Base-by-base conservation (phyloP, 2,113 vertebrate genomes). In the Oncorhynchus gorbuscha region DNA sequence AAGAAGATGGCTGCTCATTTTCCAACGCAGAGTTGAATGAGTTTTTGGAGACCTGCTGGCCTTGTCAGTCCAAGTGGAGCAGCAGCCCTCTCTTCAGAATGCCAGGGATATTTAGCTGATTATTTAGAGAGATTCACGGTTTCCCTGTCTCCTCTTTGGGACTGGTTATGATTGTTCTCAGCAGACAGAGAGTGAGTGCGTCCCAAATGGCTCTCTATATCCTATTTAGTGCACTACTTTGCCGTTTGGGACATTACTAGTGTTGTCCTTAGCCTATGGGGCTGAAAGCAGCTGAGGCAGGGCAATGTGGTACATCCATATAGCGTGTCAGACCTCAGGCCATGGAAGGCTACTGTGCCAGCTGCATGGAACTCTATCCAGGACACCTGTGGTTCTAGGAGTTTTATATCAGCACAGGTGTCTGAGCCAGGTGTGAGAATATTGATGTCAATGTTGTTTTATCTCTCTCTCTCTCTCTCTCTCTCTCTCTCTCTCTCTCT, bases 331-430 rank as follows among this genome's bases (percentile, higher is more conserved):
- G 14, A 20, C 55, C 55, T 58, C 59, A 62, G 59, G 59, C n/a
- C 55, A 58, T 58, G 55, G 20, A 58, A 66, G 26, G 12, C 26
- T 26, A 26, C 5, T 16, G 28, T 12, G 26, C 26, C 26, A 28
- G 5, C 13, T 28, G 28, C 4, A 67, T 67, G 65, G 65, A 67
- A 28, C 65, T 32, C 28, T 5, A 32, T 14, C 65, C 65, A 2
- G 13, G 45, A 32, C 32, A 45, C 20, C 67, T 45, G 18, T 69
- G 66, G 28, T 18, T 32, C 0, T 35, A 24, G n/a, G 8, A 39
- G 20, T 32, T 5, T 45, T 69, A 7, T 69, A 20, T 39, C 32
- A 39, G 67, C 67, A 69, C 67, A 69, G 67, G 67, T 69, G 67
- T 35, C 16, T 45, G 32, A 20, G 4, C 30, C 32, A 69, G 67